A percentile compares a stretch with the other conserved stretches of the same genome.
These are phyloP conservation scores for Anthoptus insignis DNA, from an alignment of 2,888 invertebrate species.

Conservation along the genomic window DNA sequence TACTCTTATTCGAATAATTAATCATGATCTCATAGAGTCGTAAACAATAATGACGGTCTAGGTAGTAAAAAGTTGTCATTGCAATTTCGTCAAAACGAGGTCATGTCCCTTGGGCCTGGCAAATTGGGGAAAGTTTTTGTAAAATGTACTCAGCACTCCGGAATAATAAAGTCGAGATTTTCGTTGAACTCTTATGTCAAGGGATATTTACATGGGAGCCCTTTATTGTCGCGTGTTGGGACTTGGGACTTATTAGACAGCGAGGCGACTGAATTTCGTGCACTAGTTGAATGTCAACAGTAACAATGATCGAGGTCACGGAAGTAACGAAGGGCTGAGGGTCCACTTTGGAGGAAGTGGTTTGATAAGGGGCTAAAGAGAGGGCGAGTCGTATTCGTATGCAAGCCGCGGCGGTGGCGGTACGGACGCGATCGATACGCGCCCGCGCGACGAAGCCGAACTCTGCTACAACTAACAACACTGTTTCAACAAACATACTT, in stretches of 20 bases:
- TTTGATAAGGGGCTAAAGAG: constrained; percentile 77
- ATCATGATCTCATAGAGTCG: constrained; percentile 44
- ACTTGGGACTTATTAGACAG: constrained; percentile 3
- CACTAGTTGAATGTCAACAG: constrained; percentile 54
- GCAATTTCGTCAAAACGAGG: constrained; percentile 67
- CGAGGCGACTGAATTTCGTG: not conserved
- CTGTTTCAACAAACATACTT: constrained; percentile 70
- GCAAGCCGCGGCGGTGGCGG: constrained; percentile 75
- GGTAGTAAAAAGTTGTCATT: constrained; percentile 54
- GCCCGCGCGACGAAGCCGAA: constrained; percentile 80
- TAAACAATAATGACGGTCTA: constrained; percentile 56
- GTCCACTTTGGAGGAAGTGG: constrained; percentile 72
- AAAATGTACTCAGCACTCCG: not conserved
- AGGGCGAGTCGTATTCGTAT: constrained; percentile 83
- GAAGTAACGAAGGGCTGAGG: constrained; percentile 71
- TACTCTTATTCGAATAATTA: not conserved
- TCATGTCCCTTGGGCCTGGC: constrained; percentile 62
- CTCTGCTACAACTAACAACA: constrained; percentile 61
- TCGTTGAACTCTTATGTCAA: not conserved
- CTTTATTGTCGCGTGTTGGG: constrained; percentile 24
- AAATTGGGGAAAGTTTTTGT: constrained; percentile 68
- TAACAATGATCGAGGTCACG: constrained; percentile 71
- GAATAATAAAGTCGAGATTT: constrained; percentile 4
- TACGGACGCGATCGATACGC: constrained; percentile 81
- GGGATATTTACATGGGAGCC: not conserved